A percentile compares a stretch with the other conserved stretches of the same genome.
phyloP scores from a whole-genome alignment of 2,797 vertebrate species.

The Phalanger gymnotis region DNA sequence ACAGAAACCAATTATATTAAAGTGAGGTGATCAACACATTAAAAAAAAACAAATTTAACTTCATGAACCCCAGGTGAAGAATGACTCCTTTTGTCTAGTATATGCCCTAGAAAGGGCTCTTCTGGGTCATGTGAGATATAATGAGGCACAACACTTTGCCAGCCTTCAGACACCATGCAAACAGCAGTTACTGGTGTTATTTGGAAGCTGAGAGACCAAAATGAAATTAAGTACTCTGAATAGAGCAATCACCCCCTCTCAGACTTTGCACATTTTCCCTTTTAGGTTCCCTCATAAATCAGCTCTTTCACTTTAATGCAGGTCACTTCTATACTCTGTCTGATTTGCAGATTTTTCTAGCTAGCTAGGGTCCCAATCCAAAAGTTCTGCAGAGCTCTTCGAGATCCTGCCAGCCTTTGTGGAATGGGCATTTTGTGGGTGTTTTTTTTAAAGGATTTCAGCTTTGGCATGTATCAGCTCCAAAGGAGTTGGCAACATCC shows the following conservation, averaged over 20 bases:
- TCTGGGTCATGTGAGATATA: not conserved
- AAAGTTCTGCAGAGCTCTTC: not conserved
- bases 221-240: not conserved
- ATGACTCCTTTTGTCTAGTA: not conserved
- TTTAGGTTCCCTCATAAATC: not conserved
- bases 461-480: not conserved
- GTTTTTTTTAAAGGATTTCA: not conserved
- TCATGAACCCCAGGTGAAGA: not conserved
- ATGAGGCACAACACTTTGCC: not conserved
- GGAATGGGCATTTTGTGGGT: not conserved
- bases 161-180: not conserved
- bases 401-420: not conserved
- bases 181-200: not conserved
- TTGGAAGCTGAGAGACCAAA: not conserved
- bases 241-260: not conserved
- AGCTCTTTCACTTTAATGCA: not conserved
- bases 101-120: not conserved
- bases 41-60: not conserved
- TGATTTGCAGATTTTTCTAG: not conserved
- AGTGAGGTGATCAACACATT: not conserved
- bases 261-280: accelerated
- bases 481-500: not conserved
- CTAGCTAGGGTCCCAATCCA: not conserved
- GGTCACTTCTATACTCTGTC: not conserved
- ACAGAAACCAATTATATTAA: not conserved